Conservation (phyloP, 2,888 invertebrate species). For the Parelbella ahira region DNA sequence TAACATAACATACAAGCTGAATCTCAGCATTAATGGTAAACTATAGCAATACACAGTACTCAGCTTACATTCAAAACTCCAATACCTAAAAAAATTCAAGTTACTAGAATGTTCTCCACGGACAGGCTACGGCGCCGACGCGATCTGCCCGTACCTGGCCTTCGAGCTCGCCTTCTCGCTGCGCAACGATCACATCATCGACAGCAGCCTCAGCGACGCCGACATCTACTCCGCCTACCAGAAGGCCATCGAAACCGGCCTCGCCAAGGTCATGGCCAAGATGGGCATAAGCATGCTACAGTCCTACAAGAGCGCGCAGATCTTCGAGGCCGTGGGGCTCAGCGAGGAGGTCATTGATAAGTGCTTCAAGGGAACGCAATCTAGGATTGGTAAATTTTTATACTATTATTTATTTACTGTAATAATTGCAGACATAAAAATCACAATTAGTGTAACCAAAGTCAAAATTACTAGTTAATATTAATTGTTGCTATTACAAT, state of each 20-base stretch:
- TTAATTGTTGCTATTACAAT: no score
- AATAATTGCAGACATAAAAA: no score
- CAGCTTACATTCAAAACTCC: no score
- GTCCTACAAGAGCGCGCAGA: constrained; percentile 99
- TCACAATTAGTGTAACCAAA: no score
- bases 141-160: constrained; percentile 97
- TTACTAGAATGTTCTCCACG: not conserved
- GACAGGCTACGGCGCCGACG: constrained; percentile 96
- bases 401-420: no score
- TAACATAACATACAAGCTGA: no score
- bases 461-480: no score
- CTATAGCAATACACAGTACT: no score
- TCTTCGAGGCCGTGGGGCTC: constrained; percentile 98
- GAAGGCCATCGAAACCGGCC: constrained; percentile 93
- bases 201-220: constrained; percentile 87
- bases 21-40: no score
- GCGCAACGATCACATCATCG: constrained; percentile 91
- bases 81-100: no score
- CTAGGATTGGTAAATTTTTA: constrained; percentile 83
- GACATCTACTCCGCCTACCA: constrained; percentile 93
- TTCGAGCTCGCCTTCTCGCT: constrained; percentile 95
- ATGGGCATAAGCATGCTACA: constrained; percentile 99
- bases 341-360: constrained; percentile 95
- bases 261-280: constrained; percentile 93
- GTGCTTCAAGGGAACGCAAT: constrained; percentile 91